Conservation (phyloP, 2,113 vertebrate genomes). For the Hippolais icterina region DNA sequence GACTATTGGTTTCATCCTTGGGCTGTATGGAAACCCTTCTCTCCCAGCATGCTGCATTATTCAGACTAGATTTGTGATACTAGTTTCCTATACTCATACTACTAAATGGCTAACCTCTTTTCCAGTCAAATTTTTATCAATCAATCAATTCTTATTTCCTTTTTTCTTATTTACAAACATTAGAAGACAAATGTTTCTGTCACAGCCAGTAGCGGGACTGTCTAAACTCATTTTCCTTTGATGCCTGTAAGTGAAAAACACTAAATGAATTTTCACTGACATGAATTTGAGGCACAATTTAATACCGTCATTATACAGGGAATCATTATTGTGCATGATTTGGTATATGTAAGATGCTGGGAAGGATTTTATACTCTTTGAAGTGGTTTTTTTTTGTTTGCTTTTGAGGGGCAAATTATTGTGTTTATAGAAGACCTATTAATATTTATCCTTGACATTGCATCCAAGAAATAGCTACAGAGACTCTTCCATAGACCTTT, state of each 20-base stretch:
- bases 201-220: background rate
- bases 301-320: background rate
- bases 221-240: background rate
- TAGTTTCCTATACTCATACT: background rate
- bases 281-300: background rate
- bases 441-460: slow-evolving; percentile 42
- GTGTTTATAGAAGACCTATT: slow-evolving; percentile 50
- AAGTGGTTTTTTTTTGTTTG: background rate
- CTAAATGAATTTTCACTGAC: slow-evolving; percentile 33
- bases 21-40: background rate
- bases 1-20: background rate
- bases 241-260: slow-evolving; percentile 17
- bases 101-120: background rate
- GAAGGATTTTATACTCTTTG: slow-evolving; percentile 19
- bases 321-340: background rate
- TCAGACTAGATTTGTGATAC: background rate
- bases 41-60: background rate
- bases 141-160: background rate
- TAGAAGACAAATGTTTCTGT: slow-evolving; percentile 29
- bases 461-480: slow-evolving; percentile 3
- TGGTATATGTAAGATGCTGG: background rate
- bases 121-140: background rate
- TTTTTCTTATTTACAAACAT: background rate
- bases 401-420: slow-evolving; percentile 18
- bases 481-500: slow-evolving; percentile 27